Conservation (phyloP, 37 sponge, comb jelly and placozoan species). For the Oopsacas minuta region DNA sequence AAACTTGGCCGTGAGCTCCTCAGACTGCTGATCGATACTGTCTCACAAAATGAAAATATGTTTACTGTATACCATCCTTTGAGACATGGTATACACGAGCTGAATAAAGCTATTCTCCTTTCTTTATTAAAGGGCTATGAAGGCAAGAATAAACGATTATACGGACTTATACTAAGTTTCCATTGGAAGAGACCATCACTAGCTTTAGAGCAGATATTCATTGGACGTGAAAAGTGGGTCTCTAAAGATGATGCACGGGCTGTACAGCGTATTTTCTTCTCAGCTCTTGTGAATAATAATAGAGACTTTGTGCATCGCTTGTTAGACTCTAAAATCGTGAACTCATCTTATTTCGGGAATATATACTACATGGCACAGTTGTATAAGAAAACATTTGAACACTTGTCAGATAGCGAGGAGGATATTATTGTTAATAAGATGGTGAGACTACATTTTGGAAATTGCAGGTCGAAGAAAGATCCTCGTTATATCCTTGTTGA, state of each 20-base stretch:
- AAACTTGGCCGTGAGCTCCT: neutral
- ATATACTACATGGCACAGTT: neutral
- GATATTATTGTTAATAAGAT: slow-evolving; percentile 6
- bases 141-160: neutral
- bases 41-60: neutral
- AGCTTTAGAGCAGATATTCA: neutral
- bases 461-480: neutral
- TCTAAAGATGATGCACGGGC: neutral
- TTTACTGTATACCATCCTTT: neutral
- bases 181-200: slow-evolving; percentile 13
- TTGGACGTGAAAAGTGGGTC: slow-evolving; percentile 3
- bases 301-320: neutral
- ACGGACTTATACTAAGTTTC: neutral
- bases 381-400: neutral
- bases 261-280: slow-evolving; percentile 2
- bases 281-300: neutral
- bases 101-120: slow-evolving; percentile 1
- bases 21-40: neutral
- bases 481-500: slow-evolving; percentile 3
- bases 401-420: neutral
- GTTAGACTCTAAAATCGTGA: neutral
- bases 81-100: neutral
- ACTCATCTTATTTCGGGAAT: neutral
- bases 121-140: neutral
- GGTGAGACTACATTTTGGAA: neutral